Percentiles rank a stretch among this genome's conserved stretches.
These are phyloP conservation scores for Lycaon pictus DNA, from an alignment of 2,113 vertebrate species.

Conservation along the genomic window DNA sequence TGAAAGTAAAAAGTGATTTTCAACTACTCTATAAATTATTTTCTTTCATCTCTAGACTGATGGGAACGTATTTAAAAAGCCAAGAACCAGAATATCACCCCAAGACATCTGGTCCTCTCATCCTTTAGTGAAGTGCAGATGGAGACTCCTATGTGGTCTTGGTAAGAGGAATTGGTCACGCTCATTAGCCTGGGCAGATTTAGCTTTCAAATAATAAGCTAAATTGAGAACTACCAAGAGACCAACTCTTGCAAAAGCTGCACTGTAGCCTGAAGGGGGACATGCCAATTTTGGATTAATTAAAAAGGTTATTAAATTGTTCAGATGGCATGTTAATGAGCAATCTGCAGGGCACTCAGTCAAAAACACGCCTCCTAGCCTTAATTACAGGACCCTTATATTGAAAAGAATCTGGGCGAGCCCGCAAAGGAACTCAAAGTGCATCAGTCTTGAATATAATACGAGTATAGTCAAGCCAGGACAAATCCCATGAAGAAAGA, in stretches of 20 bases:
- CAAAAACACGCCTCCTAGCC: conserved; percentile 74
- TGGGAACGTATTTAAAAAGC: conserved; percentile 68
- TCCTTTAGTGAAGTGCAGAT: conserved; percentile 77
- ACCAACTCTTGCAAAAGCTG: conserved; percentile 75
- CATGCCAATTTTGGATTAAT: conserved; percentile 84
- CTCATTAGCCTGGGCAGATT: conserved; percentile 81
- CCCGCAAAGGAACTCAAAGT: background rate
- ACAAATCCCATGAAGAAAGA: conserved; percentile 38
- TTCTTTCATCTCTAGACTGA: conserved; percentile 68
- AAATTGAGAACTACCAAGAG: conserved; percentile 82
- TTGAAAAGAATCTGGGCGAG: conserved; percentile 63
- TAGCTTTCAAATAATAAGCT: conserved; percentile 82
- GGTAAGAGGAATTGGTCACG: conserved; percentile 78
- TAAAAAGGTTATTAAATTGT: conserved; percentile 84
- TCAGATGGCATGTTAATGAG: conserved; percentile 84
- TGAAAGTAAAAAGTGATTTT: conserved; percentile 65
- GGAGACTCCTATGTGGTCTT: conserved; percentile 78
- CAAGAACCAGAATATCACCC: conserved; percentile 69
- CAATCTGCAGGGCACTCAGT: conserved; percentile 76
- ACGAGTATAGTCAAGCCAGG: conserved; percentile 28
- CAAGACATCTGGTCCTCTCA: conserved; percentile 79
- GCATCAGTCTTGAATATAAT: conserved; percentile 60
- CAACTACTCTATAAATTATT: conserved; percentile 65
- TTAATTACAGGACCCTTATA: conserved; percentile 80
- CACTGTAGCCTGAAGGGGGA: conserved; percentile 76